A percentile compares a stretch with the other conserved stretches of the same genome.
Evolutionary conservation across 2,113 vertebrate species (phyloP).

Genomic region (Megalops atlanticus): DNA sequence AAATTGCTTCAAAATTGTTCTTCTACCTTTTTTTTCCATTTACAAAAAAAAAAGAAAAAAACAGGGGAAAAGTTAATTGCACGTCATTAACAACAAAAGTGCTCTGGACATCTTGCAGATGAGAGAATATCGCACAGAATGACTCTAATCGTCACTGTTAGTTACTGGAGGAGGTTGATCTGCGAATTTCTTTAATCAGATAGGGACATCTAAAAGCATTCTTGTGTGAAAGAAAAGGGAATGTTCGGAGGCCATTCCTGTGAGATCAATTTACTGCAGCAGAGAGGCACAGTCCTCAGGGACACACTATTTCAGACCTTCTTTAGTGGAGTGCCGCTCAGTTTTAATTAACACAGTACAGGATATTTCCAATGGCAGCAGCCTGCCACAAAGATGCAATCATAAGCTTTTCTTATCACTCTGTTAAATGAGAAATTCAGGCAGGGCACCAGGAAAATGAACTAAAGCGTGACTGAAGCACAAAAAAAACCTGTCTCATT

Average conservation of each 20-base stretch:
- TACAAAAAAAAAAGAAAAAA: no score
- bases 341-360: not conserved
- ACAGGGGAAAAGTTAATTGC: constrained; percentile 20
- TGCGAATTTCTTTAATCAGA: not conserved
- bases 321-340: not conserved
- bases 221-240: not conserved
- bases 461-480: not conserved
- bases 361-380: not conserved
- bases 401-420: not conserved
- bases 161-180: not conserved
- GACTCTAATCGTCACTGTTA: not conserved
- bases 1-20: not conserved
- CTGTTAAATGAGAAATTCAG: not conserved
- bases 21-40: not conserved
- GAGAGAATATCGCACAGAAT: constrained; percentile 3
- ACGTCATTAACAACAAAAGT: constrained; percentile 12
- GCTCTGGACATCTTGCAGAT: constrained; percentile 6
- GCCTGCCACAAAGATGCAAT: not conserved
- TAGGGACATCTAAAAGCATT: constrained; percentile 3
- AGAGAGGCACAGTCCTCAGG: not conserved
- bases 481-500: not conserved
- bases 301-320: not conserved
- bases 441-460: not conserved
- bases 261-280: not conserved
- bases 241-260: not conserved